A percentile compares a stretch with the other conserved stretches of the same genome.
Evolutionary conservation across 2,888 invertebrate species (phyloP).

Genomic region (Cephus pygmeus): DNA sequence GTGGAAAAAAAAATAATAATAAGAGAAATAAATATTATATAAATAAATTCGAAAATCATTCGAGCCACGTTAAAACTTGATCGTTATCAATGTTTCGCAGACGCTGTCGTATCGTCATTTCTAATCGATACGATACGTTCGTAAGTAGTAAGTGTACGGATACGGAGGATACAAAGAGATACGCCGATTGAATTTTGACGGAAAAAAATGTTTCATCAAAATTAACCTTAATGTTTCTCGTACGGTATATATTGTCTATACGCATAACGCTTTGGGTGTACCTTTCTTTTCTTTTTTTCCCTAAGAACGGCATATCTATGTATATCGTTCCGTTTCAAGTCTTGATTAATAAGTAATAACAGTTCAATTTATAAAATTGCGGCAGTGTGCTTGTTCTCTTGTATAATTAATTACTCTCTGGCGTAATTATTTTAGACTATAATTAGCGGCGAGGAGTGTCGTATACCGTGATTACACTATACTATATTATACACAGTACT

Average conservation of each 20-base stretch:
- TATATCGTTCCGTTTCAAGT: slow-evolving; percentile 1
- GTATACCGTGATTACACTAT: not conserved
- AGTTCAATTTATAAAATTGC: slow-evolving; percentile 56
- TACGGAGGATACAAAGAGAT: not conserved
- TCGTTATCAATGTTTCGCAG: not conserved
- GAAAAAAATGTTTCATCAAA: not conserved
- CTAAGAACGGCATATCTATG: not conserved
- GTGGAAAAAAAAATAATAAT: no score
- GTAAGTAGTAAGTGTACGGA: not conserved
- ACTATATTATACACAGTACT: slow-evolving; percentile 1
- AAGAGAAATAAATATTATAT: not conserved
- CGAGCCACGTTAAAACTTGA: not conserved
- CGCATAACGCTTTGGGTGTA: not conserved
- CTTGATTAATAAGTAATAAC: slow-evolving; percentile 40
- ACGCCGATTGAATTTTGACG: not conserved
- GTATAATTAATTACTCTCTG: slow-evolving; percentile 39
- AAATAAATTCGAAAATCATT: not conserved
- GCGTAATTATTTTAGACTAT: slow-evolving; percentile 2
- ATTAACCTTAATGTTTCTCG: not conserved
- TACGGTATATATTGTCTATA: not conserved
- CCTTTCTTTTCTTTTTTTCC: not conserved
- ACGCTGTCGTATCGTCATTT: not conserved
- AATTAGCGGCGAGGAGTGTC: not conserved
- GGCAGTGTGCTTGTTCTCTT: slow-evolving; percentile 55
- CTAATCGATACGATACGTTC: not conserved